These are phyloP conservation scores for Exephanes ischioxanthus DNA, from an alignment of 2,888 invertebrate genomes.

Conservation along the genomic window DNA sequence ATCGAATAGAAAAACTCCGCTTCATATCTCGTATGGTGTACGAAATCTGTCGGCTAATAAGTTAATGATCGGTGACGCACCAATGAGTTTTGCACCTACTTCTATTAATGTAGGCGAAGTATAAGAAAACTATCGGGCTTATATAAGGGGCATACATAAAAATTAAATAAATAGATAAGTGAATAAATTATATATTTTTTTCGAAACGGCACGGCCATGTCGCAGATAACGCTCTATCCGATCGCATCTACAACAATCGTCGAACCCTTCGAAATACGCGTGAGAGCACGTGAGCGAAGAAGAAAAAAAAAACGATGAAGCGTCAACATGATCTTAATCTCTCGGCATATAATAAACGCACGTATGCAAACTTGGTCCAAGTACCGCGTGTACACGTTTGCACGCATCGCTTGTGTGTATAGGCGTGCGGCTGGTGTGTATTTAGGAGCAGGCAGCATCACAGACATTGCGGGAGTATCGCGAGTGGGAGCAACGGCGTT, in stretches of 20 bases:
- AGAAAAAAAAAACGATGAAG: background rate
- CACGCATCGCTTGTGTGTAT: conserved; percentile 7
- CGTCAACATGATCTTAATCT: conserved; percentile 72
- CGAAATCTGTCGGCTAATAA: conserved; percentile 37
- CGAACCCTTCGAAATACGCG: conserved; percentile 4
- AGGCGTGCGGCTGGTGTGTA: conserved; percentile 47
- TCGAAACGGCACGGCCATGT: background rate
- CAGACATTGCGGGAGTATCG: conserved; percentile 41
- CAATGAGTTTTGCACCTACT: conserved; percentile 34
- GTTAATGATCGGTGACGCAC: conserved; percentile 52
- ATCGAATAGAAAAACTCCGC: conserved; percentile 2
- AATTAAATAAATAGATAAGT: background rate
- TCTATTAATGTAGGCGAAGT: conserved; percentile 36
- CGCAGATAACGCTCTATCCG: no score
- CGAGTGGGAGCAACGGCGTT: conserved; percentile 78
- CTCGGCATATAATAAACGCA: conserved; percentile 68
- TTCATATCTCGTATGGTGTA: conserved; percentile 47
- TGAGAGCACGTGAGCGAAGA: conserved; percentile 24
- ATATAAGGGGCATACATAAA: no score
- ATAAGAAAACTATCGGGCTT: conserved; percentile 35
- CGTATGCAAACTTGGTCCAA: conserved; percentile 63
- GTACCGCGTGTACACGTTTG: conserved; percentile 15
- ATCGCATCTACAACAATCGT: background rate
- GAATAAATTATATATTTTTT: conserved; percentile 20
- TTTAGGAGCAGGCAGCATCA: conserved; percentile 69